Percentiles rank a stretch among this genome's conserved stretches.
These are phyloP conservation scores for Caenorhabditis angaria DNA, from an alignment of 2,888 invertebrate species.

Conservation along the genomic window DNA sequence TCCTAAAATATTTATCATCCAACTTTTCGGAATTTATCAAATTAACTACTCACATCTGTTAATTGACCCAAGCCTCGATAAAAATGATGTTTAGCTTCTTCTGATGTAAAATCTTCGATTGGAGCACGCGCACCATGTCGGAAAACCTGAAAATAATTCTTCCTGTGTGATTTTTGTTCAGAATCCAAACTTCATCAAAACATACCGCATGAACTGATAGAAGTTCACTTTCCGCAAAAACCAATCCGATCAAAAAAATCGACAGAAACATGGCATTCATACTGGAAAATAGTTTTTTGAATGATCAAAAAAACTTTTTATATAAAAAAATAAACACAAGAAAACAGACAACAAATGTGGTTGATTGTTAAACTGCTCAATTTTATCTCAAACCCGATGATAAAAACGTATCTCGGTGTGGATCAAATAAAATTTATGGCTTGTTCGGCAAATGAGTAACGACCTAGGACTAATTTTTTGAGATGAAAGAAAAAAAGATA, in stretches of 20 bases:
- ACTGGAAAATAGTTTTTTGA: too few relatives aligned
- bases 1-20: slow-evolving; percentile 27
- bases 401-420: not conserved
- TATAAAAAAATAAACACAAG: slow-evolving; percentile 4
- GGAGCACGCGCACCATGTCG: slow-evolving; percentile 54
- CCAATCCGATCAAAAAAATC: not conserved
- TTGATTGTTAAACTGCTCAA: not conserved
- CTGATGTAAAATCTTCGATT: slow-evolving; percentile 30
- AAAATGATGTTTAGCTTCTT: slow-evolving; percentile 41
- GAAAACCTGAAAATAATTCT: slow-evolving; percentile 34
- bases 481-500: not conserved
- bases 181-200: not conserved
- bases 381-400: not conserved
- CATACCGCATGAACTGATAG: slow-evolving; percentile 34
- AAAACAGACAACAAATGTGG: too few relatives aligned
- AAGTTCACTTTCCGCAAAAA: slow-evolving; percentile 12
- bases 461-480: not conserved
- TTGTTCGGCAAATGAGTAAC: slow-evolving; percentile 1
- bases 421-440: slow-evolving; percentile 1
- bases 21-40: not conserved
- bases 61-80: slow-evolving; percentile 49
- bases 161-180: not conserved
- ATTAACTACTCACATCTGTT: slow-evolving; percentile 37
- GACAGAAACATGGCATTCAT: slow-evolving; percentile 17
- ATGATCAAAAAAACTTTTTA: not conserved